These are phyloP conservation scores for Chrysina gloriosa DNA, from an alignment of 2,888 invertebrate genomes.

Conservation along the genomic window DNA sequence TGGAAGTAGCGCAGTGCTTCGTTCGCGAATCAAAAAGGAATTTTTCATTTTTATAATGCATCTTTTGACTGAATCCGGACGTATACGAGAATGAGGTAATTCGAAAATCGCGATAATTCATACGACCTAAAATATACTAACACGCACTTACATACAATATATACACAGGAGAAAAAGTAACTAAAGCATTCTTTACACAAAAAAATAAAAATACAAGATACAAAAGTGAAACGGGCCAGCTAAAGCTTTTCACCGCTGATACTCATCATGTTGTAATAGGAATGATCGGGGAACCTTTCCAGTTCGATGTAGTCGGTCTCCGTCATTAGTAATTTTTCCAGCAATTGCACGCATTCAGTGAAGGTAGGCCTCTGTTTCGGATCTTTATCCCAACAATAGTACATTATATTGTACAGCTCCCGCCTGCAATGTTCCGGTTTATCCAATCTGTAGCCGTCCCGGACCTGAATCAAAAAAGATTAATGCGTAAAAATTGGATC, in stretches of 20 bases:
- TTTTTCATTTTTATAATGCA: too few species aligned
- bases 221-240: neutral
- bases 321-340: constrained; percentile 86
- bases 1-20: too few species aligned
- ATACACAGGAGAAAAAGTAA: constrained; percentile 3
- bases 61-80: neutral
- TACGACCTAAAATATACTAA: neutral
- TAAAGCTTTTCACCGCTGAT: constrained; percentile 85
- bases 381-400: constrained; percentile 93
- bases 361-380: constrained; percentile 87
- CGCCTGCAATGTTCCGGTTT: constrained; percentile 94
- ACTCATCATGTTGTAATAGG: constrained; percentile 88
- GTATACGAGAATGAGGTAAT: neutral
- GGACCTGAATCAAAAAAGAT: constrained; percentile 70
- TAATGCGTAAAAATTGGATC: neutral
- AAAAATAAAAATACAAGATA: neutral
- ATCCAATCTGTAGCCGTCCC: constrained; percentile 89
- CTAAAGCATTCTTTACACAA: neutral
- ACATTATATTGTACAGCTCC: constrained; percentile 94
- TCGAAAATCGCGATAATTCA: neutral
- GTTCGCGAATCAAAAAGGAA: too few species aligned
- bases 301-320: constrained; percentile 95
- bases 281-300: constrained; percentile 92
- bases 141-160: constrained; percentile 2
- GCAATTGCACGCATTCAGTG: constrained; percentile 80